Percentiles rank a stretch among this genome's conserved stretches.
Evolutionary conservation across 2,797 vertebrate genomes (phyloP).

Genomic region (Acrossocheilus wenchowensis): DNA sequence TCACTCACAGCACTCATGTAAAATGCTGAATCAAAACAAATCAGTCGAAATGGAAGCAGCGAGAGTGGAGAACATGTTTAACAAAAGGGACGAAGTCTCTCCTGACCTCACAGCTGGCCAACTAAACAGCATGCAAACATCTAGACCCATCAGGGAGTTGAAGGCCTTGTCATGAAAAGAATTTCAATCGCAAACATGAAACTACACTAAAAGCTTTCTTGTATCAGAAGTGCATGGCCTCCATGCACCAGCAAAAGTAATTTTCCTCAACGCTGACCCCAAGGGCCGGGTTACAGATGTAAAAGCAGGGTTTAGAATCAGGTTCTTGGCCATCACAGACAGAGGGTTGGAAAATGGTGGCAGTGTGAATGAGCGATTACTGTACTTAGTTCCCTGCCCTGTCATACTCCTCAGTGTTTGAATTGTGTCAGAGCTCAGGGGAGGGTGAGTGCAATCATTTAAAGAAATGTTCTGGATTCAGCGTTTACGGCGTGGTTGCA

Average conservation of each 20-base stretch:
- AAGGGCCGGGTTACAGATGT: slow-evolving; percentile 36
- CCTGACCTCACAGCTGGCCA: slow-evolving; percentile 29
- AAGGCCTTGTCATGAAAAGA: slow-evolving; percentile 39
- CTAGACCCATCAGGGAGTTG: slow-evolving; percentile 12
- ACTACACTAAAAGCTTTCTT: slow-evolving; percentile 50
- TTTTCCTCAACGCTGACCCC: slow-evolving; percentile 43
- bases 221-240: slow-evolving; percentile 16
- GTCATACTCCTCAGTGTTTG: neutral
- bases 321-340: slow-evolving; percentile 19
- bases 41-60: slow-evolving; percentile 34
- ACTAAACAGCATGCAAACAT: slow-evolving; percentile 25
- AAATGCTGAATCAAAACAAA: slow-evolving; percentile 52
- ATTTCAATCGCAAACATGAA: slow-evolving; percentile 49
- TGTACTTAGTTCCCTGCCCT: slow-evolving; percentile 17
- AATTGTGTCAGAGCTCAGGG: neutral
- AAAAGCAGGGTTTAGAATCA: slow-evolving; percentile 53
- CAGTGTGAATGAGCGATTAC: slow-evolving; percentile 28
- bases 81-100: slow-evolving; percentile 27
- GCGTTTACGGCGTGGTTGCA: neutral
- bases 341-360: slow-evolving; percentile 27
- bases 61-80: slow-evolving; percentile 15
- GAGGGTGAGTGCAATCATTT: neutral
- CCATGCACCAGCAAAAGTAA: slow-evolving; percentile 39
- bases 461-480: neutral
- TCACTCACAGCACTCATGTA: slow-evolving; percentile 15